Evolutionary conservation across 2,797 vertebrate species (phyloP).

Genomic region (Phoeniculus purpureus): DNA sequence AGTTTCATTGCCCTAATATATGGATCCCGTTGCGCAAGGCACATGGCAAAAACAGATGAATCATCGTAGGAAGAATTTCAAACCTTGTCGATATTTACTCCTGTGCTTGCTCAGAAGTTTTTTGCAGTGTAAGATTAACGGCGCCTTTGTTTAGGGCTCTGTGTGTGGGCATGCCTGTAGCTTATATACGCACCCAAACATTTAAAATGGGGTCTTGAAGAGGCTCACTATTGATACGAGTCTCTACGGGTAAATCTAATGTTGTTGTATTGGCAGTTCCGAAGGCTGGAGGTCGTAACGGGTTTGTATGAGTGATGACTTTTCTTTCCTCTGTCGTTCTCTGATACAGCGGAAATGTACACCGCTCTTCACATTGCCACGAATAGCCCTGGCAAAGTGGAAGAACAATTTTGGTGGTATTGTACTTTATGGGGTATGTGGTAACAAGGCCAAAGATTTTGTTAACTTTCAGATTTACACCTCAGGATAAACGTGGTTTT

Average conservation of each 20-base stretch:
- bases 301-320: not conserved
- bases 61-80: constrained; percentile 4
- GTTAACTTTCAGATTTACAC: not conserved
- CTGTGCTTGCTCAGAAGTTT: not conserved
- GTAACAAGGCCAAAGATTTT: not conserved
- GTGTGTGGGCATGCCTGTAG: not conserved
- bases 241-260: not conserved
- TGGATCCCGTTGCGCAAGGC: not conserved
- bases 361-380: not conserved
- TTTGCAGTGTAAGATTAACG: not conserved
- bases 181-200: not conserved
- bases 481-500: not conserved
- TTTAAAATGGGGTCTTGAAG: not conserved
- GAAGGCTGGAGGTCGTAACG: not conserved
- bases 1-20: not conserved
- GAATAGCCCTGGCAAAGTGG: not conserved
- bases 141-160: not conserved
- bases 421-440: not conserved
- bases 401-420: not conserved
- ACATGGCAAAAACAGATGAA: constrained; percentile 2
- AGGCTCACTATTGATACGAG: not conserved
- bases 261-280: not conserved
- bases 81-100: constrained; percentile 17
- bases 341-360: not conserved
- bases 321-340: constrained; percentile 56